phyloP scores from a whole-genome alignment of 2,888 invertebrate species.

The Aethes cnicana region DNA sequence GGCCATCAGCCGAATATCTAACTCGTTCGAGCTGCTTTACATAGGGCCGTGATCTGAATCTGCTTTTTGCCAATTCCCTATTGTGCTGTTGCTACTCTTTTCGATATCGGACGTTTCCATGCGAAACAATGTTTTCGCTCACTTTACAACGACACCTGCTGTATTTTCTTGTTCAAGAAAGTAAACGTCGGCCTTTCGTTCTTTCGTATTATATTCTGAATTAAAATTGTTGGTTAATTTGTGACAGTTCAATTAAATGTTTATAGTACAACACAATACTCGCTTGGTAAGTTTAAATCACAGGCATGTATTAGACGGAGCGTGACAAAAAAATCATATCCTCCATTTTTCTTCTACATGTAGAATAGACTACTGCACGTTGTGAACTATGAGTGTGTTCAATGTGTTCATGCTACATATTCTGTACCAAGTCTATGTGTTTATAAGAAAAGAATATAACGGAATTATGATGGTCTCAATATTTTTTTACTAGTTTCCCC shows the following conservation, averaged over 20 bases:
- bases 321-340: too few relatives aligned
- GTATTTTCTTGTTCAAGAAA: slow-evolving; percentile 8
- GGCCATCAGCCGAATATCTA: slow-evolving; percentile 74
- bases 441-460: too few relatives aligned
- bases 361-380: too few relatives aligned
- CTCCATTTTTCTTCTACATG: too few relatives aligned
- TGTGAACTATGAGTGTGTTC: too few relatives aligned
- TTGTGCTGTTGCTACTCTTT: slow-evolving; percentile 50
- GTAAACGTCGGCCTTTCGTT: not conserved
- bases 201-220: not conserved
- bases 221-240: not conserved
- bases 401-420: too few relatives aligned
- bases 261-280: too few relatives aligned
- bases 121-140: slow-evolving; percentile 10
- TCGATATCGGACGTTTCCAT: slow-evolving; percentile 33
- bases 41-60: slow-evolving; percentile 73
- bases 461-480: too few relatives aligned
- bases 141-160: slow-evolving; percentile 8
- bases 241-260: not conserved
- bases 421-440: too few relatives aligned
- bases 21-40: slow-evolving; percentile 66
- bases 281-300: too few relatives aligned
- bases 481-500: too few relatives aligned
- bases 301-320: too few relatives aligned
- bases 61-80: slow-evolving; percentile 56